Conservation (phyloP, 2,113 vertebrate species). For the Apteryx mantelli region DNA sequence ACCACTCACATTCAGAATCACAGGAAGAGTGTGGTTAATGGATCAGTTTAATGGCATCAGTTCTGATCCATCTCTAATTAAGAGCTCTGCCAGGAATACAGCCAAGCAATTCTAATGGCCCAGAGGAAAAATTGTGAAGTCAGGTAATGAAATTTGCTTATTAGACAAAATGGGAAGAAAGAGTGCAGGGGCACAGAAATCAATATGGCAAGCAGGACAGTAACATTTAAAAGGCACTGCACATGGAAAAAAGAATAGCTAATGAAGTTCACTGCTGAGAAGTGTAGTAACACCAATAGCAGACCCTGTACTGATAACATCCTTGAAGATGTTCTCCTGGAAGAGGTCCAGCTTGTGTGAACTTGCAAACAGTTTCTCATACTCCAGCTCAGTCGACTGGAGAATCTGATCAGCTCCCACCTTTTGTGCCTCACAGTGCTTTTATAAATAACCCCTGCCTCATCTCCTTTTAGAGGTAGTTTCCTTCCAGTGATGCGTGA, state of each 20-base stretch:
- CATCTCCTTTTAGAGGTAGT: fast-evolving
- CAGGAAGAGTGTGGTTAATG: constrained; percentile 65
- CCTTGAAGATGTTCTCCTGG: constrained; percentile 11
- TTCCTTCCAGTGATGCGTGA: neutral
- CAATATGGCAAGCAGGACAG: constrained; percentile 55
- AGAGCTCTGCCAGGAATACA: constrained; percentile 71
- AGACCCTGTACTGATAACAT: neutral
- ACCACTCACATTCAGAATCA: neutral
- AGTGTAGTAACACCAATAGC: neutral
- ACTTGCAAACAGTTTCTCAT: neutral
- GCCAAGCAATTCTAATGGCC: constrained; percentile 61
- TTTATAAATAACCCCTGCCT: neutral
- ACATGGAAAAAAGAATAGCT: neutral
- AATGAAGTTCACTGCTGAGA: constrained; percentile 18
- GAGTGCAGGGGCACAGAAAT: constrained; percentile 67
- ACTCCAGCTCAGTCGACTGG: neutral
- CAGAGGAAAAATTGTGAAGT: constrained; percentile 69
- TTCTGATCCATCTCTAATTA: constrained; percentile 72
- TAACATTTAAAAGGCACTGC: neutral
- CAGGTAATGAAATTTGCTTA: constrained; percentile 74
- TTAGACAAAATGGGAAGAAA: constrained; percentile 64
- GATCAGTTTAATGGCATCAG: constrained; percentile 64
- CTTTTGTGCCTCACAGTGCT: neutral
- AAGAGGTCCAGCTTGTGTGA: neutral
- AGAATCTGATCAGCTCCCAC: neutral